Base-by-base conservation (phyloP, 2,888 invertebrate genomes). In the Lasioglossum villosulum region DNA sequence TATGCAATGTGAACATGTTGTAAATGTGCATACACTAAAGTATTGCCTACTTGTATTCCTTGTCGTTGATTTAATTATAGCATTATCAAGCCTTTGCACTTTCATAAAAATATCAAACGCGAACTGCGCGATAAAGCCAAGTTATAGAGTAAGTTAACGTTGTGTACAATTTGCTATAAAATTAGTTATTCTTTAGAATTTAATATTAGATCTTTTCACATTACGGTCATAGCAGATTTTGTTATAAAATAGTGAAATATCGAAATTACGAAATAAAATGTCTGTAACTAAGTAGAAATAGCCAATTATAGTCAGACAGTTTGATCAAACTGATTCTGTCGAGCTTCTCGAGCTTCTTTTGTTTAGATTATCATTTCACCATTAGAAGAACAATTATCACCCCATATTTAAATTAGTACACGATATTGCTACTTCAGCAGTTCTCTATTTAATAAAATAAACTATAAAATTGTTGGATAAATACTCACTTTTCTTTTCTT, bases 401-500 rank as follows among this genome's bases (percentile, higher is more conserved):
- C 30, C 30, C 5, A 30, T 30, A 27, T 30, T 63, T 63, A 30
- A 59, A 59, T 59, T 63, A 30, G 6, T 1, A 30, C 16, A 30
- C 0, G 30, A 16, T 63, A 63, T 30, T 63, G 16, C 14, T 14
- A 16, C 30, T 63, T 5, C 30, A 27, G 27, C 4, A 4, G 16
- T 63, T 30, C 27, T 39, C 8, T 39, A 37, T 59, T n/a, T 39
- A 52, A 56, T 10, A 27, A 16, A 42, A 30, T 2, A 8, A 59
- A 19, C 19, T 30, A 30, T 16, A 48, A 19, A 52, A 63, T 70
- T 39, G 39, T 42, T 59, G 42, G 14, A n/a, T 59, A 5, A 23
- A 23, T 42, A 93, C 96, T 95, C 95, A 98, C 98, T 97, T 96
- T 98, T 98, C 95, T 97, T 98, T 75, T 97, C 95, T 73, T 92